A percentile compares a stretch with the other conserved stretches of the same genome.
Evolutionary conservation across 2,797 vertebrate genomes (phyloP).

Genomic region (Pseudochirops cupreus): DNA sequence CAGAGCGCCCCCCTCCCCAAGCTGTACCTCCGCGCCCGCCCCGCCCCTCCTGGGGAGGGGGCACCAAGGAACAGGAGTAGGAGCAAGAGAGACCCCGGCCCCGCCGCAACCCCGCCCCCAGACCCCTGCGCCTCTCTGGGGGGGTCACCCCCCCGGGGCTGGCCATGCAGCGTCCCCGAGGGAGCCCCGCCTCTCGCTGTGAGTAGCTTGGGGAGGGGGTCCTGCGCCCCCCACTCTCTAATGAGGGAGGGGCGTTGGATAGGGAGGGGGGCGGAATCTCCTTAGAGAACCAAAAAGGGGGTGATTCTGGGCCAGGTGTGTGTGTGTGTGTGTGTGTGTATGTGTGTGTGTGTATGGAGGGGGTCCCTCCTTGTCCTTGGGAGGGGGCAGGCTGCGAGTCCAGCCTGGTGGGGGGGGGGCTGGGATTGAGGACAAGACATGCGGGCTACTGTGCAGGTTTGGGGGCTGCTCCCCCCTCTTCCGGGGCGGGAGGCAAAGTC

Average conservation of each 20-base stretch:
- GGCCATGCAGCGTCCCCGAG: slow-evolving; percentile 72
- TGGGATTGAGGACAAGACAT: not conserved
- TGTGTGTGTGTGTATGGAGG: not conserved
- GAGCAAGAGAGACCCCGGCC: slow-evolving; percentile 41
- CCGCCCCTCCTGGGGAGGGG: slow-evolving; percentile 56
- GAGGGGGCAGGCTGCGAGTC: slow-evolving; percentile 30
- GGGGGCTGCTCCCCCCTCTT: slow-evolving; percentile 21
- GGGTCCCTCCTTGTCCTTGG: not conserved
- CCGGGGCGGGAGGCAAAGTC: slow-evolving; percentile 27
- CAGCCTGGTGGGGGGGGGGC: slow-evolving; percentile 23
- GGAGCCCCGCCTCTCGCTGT: slow-evolving; percentile 70
- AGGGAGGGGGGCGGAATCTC: not conserved
- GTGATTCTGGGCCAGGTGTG: not conserved
- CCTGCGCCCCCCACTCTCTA: not conserved
- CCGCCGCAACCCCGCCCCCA: slow-evolving; percentile 61
- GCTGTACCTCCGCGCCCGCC: slow-evolving; percentile 49
- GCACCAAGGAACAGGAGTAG: slow-evolving; percentile 34
- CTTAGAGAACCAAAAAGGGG: not conserved
- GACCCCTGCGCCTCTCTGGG: slow-evolving; percentile 56
- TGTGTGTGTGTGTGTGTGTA: not conserved
- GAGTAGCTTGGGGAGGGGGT: slow-evolving; percentile 63
- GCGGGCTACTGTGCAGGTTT: not conserved
- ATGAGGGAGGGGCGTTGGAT: slow-evolving; percentile 35
- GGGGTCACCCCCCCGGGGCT: slow-evolving; percentile 54
- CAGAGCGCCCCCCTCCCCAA: slow-evolving; percentile 45